Base-by-base conservation (phyloP, 2,113 vertebrate species). In the Chloroceryle aenea region DNA sequence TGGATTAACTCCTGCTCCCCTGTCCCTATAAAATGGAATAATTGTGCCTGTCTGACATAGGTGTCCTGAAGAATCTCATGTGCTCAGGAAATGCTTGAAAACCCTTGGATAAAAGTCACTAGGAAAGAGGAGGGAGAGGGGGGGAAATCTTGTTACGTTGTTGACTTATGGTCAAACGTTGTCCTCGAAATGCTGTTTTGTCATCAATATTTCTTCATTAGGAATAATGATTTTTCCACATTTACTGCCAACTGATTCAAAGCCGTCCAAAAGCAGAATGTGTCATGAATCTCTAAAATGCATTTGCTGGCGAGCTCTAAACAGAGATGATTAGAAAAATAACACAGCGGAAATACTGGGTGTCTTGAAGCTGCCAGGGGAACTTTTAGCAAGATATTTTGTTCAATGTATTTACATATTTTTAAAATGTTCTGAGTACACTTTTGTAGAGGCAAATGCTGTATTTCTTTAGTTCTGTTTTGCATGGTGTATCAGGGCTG, bases 121-220 rank as follows among this genome's bases (percentile, higher is more conserved):
- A 52, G 88, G 59, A 76, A 83, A 80, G 78, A 84, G 67, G 43
- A 87, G 62, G 50, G 55, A 80, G 66, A 80, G 45, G 85, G 50
- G 48, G 55, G 36, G 77, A 95, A 90, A 88, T 87, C 90, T 85
- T 90, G 79, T 93, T 88, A 48, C 63, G 20, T 63, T 71, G 90
- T 95, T 95, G 96, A 95, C 93, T 96, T 96, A 94, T 86, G 89
- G 91, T 95, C 96, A 89, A 56, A 32, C 30, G n/a, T 89, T 94
- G 93, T 94, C 97, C 96, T 97, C 91, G 87, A 97, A 97, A 97
- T 97, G 96, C 94, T 96, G 96, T 96, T 97, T 95, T 97, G 94
- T 96, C 94, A 96, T 97, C 96, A 97, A 97, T 97, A 97, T 97
- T 96, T 96, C 93, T 97, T 97, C 96, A 97, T 97, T 97, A 97